phyloP scores from a whole-genome alignment of 2,888 invertebrate species.

The Monochamus alternatus region DNA sequence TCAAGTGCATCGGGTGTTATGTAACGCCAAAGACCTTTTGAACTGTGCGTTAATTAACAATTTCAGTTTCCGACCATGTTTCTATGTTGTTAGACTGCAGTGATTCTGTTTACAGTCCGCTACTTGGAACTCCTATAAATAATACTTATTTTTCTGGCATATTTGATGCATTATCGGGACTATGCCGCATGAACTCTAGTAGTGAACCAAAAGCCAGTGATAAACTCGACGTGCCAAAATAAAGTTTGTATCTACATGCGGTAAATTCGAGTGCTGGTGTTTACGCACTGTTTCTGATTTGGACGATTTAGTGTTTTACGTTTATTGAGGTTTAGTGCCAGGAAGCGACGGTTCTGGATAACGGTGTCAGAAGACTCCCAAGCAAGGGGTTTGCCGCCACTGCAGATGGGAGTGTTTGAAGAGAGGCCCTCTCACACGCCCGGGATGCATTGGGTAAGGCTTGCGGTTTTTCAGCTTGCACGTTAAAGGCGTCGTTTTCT shows the following conservation, averaged over 20 bases:
- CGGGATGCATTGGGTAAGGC: conserved; percentile 92
- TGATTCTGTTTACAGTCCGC: conserved; percentile 46
- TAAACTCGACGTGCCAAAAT: conserved; percentile 29
- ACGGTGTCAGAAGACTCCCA: conserved; percentile 55
- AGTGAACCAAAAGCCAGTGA: conserved; percentile 28
- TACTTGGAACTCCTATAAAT: conserved; percentile 25
- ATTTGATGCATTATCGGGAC: conserved; percentile 21
- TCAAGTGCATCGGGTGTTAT: conserved; percentile 52
- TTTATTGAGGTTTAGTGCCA: conserved; percentile 67
- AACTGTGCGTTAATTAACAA: conserved; percentile 43
- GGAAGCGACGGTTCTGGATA: conserved; percentile 67
- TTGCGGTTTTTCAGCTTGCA: background rate
- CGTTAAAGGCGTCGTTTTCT: background rate
- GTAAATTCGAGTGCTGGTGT: conserved; percentile 31
- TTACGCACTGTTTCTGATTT: conserved; percentile 13
- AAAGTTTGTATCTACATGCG: conserved; percentile 15
- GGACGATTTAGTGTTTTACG: conserved; percentile 31
- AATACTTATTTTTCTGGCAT: conserved; percentile 28
- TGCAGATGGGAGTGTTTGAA: conserved; percentile 95
- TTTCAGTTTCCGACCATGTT: conserved; percentile 30
- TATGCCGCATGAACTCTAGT: conserved; percentile 27
- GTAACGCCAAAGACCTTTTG: conserved; percentile 44
- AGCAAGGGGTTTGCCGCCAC: conserved; percentile 69
- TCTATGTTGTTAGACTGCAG: conserved; percentile 39
- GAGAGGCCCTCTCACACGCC: conserved; percentile 84